Evolutionary conservation across 2,113 vertebrate genomes (phyloP).

Genomic region (Ctenodactylus gundi): DNA sequence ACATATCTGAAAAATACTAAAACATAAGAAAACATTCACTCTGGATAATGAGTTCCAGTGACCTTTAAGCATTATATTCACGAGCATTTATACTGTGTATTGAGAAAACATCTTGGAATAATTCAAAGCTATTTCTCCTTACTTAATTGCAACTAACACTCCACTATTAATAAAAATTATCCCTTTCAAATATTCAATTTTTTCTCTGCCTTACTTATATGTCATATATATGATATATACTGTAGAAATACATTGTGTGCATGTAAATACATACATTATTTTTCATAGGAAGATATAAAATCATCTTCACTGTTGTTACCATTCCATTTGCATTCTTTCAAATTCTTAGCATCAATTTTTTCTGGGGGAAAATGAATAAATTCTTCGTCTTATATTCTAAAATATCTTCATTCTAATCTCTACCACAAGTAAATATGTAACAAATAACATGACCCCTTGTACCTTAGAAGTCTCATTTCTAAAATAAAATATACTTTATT

Average conservation of each 20-base stretch:
- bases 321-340: background rate
- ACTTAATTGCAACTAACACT: background rate
- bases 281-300: too few species aligned
- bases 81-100: background rate
- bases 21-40: background rate
- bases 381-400: background rate
- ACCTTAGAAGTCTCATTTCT: background rate
- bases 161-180: background rate
- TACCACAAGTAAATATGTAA: background rate
- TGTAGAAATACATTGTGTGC: background rate
- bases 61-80: background rate
- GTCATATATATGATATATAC: background rate
- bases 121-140: background rate
- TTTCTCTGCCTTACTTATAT: background rate
- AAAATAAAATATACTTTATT: slow-evolving; percentile 14
- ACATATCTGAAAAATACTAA: slow-evolving; percentile 9
- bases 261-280: background rate
- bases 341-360: background rate
- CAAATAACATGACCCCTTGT: background rate
- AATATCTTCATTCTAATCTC: slow-evolving; percentile 17
- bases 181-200: background rate
- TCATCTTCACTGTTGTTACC: background rate
- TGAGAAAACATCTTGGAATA: background rate
- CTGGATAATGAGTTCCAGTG: background rate
- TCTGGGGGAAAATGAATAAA: background rate